Percentiles rank a stretch among this genome's conserved stretches.
These are phyloP conservation scores for Furnarius figulus DNA, from an alignment of 2,113 vertebrate genomes.

Conservation along the genomic window DNA sequence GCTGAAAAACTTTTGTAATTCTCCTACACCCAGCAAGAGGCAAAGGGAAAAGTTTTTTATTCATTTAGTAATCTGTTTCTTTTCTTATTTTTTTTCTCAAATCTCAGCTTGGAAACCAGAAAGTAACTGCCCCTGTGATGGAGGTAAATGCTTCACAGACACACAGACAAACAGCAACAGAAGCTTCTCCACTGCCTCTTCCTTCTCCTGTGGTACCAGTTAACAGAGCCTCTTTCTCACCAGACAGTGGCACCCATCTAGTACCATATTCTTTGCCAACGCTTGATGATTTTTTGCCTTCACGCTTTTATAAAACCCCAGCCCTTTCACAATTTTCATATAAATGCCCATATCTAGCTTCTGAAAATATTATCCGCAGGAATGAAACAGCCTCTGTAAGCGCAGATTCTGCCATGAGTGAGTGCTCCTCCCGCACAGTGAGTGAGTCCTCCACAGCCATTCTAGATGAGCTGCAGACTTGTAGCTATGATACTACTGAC, in stretches of 20 bases:
- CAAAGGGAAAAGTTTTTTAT: conserved; percentile 51
- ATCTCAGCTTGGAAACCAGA: conserved; percentile 79
- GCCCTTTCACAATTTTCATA: conserved; percentile 62
- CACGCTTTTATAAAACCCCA: conserved; percentile 71
- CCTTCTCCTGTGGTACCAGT: conserved; percentile 58
- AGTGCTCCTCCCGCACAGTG: conserved; percentile 77
- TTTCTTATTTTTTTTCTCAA: conserved; percentile 69
- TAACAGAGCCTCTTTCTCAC: conserved; percentile 59
- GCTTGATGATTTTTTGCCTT: conserved; percentile 62
- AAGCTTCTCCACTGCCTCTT: conserved; percentile 63
- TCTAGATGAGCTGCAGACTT: conserved; percentile 86
- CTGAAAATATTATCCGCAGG: background rate
- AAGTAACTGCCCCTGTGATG: conserved; percentile 69
- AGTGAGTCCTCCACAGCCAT: conserved; percentile 79
- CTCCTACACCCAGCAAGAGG: conserved; percentile 47
- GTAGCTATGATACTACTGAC: conserved; percentile 79
- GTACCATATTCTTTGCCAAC: conserved; percentile 74
- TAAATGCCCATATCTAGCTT: conserved; percentile 42
- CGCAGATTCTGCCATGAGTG: conserved; percentile 83
- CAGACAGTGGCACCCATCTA: conserved; percentile 72
- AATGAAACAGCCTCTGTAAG: conserved; percentile 68
- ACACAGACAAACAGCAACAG: conserved; percentile 71
- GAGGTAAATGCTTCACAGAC: conserved; percentile 77
- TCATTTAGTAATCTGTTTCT: conserved; percentile 69
- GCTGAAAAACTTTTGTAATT: conserved; percentile 54